phyloP scores from a whole-genome alignment of 1,140 invertebrate species.

The Pseudobourletiella spinata region DNA sequence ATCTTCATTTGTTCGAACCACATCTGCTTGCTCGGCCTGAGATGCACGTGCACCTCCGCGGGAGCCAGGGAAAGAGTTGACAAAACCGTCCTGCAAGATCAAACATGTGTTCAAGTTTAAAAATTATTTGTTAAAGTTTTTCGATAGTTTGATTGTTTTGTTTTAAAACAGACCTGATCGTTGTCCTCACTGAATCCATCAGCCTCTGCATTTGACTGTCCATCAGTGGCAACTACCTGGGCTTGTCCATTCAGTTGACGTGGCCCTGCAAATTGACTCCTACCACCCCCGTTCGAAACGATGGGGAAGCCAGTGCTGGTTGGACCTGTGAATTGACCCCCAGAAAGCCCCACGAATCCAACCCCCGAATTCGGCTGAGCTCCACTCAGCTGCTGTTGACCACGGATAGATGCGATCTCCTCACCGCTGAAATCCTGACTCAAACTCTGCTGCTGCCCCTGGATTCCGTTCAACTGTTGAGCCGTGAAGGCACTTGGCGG shows the following conservation, averaged over 20 bases:
- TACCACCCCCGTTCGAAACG: not conserved
- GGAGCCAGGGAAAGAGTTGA: not conserved
- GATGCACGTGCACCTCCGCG: not conserved
- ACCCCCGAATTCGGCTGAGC: not conserved
- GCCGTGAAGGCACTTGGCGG: too few species aligned
- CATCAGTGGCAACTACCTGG: too few species aligned
- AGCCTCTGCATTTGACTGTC: not conserved
- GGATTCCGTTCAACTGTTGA: not conserved
- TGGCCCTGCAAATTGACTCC: slow-evolving; percentile 2
- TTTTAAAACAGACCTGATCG: too few species aligned
- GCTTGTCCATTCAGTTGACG: too few species aligned
- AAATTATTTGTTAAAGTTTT: too few species aligned
- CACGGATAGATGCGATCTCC: not conserved
- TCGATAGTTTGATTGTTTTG: too few species aligned
- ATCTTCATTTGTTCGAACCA: not conserved
- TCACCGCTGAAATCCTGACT: not conserved
- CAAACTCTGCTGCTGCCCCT: not conserved
- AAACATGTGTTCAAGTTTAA: too few species aligned
- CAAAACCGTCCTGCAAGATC: slow-evolving; percentile 6
- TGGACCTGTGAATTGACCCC: not conserved
- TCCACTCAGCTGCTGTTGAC: not conserved
- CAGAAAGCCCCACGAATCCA: not conserved
- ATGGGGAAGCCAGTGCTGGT: slow-evolving; percentile 4
- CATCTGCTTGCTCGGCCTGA: not conserved
- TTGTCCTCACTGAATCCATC: slow-evolving; percentile 5